A percentile compares a stretch with the other conserved stretches of the same genome.
Evolutionary conservation across 1,140 invertebrate species (phyloP).

Genomic region (Drosophila biarmipes): DNA sequence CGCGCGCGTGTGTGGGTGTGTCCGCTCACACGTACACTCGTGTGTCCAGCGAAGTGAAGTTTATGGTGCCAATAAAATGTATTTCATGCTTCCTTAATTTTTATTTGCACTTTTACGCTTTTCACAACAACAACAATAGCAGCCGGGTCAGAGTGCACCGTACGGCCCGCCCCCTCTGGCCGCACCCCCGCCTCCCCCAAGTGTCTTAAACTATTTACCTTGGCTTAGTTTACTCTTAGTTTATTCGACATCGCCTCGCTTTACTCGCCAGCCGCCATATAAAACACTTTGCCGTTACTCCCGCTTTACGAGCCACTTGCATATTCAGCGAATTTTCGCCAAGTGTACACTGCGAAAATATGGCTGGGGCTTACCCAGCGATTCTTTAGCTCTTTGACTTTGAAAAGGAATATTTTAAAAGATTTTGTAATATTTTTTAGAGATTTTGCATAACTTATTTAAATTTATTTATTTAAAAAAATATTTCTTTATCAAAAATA

Average conservation of each 20-base stretch:
- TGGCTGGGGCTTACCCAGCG: neutral
- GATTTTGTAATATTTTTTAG: too few relatives aligned
- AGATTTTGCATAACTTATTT: too few relatives aligned
- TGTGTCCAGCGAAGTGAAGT: constrained; percentile 84
- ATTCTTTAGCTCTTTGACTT: neutral
- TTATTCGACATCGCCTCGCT: constrained; percentile 35
- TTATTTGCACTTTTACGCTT: constrained; percentile 83
- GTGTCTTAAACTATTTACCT: constrained; percentile 71
- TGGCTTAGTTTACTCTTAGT: constrained; percentile 37
- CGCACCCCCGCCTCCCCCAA: neutral
- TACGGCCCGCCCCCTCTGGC: neutral
- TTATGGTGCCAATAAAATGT: constrained; percentile 85
- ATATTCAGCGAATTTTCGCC: constrained; percentile 72
- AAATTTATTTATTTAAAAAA: too few relatives aligned
- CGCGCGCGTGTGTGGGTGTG: constrained; percentile 34
- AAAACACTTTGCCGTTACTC: constrained; percentile 61
- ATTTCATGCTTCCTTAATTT: constrained; percentile 85
- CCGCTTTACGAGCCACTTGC: constrained; percentile 66
- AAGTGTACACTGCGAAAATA: neutral
- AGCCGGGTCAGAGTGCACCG: constrained; percentile 43
- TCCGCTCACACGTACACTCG: constrained; percentile 67
- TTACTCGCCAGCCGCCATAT: constrained; percentile 39
- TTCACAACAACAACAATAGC: constrained; percentile 54
- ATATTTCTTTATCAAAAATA: too few relatives aligned
- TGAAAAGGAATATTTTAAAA: neutral